Percentiles rank a stretch among this genome's conserved stretches.
Conservation (phyloP, 2,888 invertebrate species). For the Ormyrus nitidulus region DNA sequence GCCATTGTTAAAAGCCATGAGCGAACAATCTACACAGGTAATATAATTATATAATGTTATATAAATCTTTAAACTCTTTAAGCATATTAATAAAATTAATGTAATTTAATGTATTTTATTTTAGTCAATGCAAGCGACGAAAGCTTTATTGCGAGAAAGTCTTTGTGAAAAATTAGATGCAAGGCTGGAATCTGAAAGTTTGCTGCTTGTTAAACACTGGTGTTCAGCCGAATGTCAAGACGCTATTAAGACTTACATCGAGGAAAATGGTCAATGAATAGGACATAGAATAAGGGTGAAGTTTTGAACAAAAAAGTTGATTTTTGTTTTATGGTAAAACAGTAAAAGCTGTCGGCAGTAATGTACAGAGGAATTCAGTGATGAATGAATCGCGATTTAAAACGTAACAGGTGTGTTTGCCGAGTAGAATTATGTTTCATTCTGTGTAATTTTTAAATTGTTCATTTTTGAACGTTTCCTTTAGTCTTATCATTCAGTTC, state of each 20-base stretch:
- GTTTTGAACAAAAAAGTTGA: conserved; percentile 28
- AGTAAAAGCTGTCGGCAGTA: conserved; percentile 44
- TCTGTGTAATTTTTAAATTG: conserved; percentile 27
- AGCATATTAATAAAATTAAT: neutral
- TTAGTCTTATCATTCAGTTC: conserved; percentile 27
- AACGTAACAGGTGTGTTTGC: conserved; percentile 12
- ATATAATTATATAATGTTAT: conserved; percentile 2
- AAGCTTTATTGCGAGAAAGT: conserved; percentile 79
- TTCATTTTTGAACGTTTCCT: conserved; percentile 29
- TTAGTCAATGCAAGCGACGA: conserved; percentile 81
- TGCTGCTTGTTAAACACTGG: conserved; percentile 85
- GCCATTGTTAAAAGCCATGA: conserved; percentile 82
- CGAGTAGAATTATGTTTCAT: conserved; percentile 38
- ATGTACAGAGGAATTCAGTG: conserved; percentile 50
- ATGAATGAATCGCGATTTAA: conserved; percentile 21
- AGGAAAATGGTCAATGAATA: conserved; percentile 68
- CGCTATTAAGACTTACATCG: conserved; percentile 71
- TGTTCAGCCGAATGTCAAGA: conserved; percentile 83
- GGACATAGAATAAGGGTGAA: conserved; percentile 43
- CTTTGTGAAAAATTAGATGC: conserved; percentile 79
- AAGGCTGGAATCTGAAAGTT: conserved; percentile 82
- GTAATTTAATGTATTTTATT: conserved; percentile 20
- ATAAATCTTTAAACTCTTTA: conserved; percentile 5
- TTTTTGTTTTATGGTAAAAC: conserved; percentile 37
- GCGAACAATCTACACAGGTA: conserved; percentile 86